These are phyloP conservation scores for Burhinus bistriatus DNA, from an alignment of 2,113 vertebrate species.

Conservation along the genomic window DNA sequence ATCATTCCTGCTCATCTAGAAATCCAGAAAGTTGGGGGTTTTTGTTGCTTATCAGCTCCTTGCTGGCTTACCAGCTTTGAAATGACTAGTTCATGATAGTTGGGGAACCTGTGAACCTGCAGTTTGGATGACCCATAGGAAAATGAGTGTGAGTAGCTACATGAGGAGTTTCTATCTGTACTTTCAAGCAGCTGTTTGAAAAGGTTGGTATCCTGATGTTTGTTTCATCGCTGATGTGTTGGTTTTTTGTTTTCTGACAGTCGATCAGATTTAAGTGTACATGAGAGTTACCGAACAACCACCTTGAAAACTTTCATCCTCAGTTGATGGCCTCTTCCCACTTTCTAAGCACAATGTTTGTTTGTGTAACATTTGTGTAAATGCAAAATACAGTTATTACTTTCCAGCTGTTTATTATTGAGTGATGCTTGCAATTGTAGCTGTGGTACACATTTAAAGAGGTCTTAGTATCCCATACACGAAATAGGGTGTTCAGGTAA, in stretches of 20 bases:
- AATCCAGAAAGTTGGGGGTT: accelerated
- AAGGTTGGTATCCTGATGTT: background rate
- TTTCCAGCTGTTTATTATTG: background rate
- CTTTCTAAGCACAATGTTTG: background rate
- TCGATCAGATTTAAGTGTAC: background rate
- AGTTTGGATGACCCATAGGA: background rate
- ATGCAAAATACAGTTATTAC: background rate
- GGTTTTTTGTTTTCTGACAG: background rate
- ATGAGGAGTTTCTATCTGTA: background rate
- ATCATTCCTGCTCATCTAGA: background rate
- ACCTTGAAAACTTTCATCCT: background rate
- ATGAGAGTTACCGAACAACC: background rate
- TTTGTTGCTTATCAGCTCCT: background rate
- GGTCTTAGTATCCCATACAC: background rate
- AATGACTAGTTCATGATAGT: accelerated
- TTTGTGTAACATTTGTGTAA: background rate
- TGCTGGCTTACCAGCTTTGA: background rate
- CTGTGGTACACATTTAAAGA: background rate
- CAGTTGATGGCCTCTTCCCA: background rate
- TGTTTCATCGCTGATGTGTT: background rate
- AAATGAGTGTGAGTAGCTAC: too few species aligned
- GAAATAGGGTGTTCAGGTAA: background rate
- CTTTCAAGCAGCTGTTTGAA: background rate
- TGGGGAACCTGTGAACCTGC: background rate
- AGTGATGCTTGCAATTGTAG: background rate